Base-by-base conservation (phyloP, 2,888 invertebrate species). In the Clivina fossor region DNA sequence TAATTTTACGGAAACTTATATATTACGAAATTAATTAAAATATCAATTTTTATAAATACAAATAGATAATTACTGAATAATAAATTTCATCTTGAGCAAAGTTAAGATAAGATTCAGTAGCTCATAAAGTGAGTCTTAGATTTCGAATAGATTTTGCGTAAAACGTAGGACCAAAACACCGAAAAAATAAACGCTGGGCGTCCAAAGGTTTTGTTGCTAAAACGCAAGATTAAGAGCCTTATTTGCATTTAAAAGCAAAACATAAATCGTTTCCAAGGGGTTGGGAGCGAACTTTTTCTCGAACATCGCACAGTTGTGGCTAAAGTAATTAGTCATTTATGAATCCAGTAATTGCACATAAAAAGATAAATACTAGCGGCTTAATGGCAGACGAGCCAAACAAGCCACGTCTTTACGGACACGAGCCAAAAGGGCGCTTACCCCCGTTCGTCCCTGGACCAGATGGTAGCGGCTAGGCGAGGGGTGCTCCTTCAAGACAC, bases 301-400 rank as follows among this genome's bases (percentile, higher is more conserved):
- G 59, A 62, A 68, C 68, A 64, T 62, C 64, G 65, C 66, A 66
- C 69, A 68, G 69, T 69, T 69, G 69, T 67, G 69, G 68, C 65
- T 60, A 64, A 68, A 65, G 70, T 70, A 72, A 73, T 73, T 73
- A 73, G 71, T 72, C 72, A 73, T 72, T 72, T 72, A 73, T 71
- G 72, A 71, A 71, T 68, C 70, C 69, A 68, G 73, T 72, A 73
- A 72, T 73, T 72, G 71, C 71, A 67, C 71, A 71, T 72, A 72
- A 73, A 72, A 72, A 72, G 72, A 73, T 73, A 72, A 73, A 72
- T 72, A 72, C 69, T 68, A 65, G 64, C 61, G 65, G 66, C 67
- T 69, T 70, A 71, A 71, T 71, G 70, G 69, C 47, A 30, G 22
- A 43, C 43, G 44, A 38, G 26, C 44, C 35, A 22, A 40, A 18